Base-by-base conservation (phyloP, 1,140 invertebrate genomes). In the Galleria mellonella region DNA sequence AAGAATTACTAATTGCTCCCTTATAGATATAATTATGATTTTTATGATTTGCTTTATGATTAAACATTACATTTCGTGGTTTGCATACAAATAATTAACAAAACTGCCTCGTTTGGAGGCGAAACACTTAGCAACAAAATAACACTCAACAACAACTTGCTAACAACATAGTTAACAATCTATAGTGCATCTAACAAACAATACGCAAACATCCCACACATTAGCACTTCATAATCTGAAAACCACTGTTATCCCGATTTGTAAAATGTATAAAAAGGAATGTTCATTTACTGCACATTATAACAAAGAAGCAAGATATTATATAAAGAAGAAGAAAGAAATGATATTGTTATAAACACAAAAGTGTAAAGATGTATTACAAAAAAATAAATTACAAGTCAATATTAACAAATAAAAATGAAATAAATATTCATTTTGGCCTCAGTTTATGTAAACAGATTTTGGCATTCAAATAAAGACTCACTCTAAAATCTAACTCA, bases 381-480 rank as follows among this genome's bases (percentile, higher is more conserved):
- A 11, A 40, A 11, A 29, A 8, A 49, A 10, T 32, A 15, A 30
- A 29, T 38, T 42, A 31, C 43, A 43, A 43, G 23, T 43, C 17
- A 23, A 23, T 23, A 31, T 38, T 14, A 42, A 42, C 36, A 47
- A 36, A 40, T 44, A 47, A 31, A 41, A 49, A 37, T 50, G 27
- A 57, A 56, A 52, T 59, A 51, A 60, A 54, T 55, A 57, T 51
- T 38, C 35, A 59, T 67, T 62, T 67, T 67, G 64, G 64, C 57
- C 64, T 67, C 47, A 35, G 51, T 49, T 44, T 41, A 54, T 60
- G 48, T 46, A 55, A 58, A 58, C 51, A 61, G 51, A 58, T 59
- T 69, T 69, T 69, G 65, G 65, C 62, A 69, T 65, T 51, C 39
- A 65, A 62, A 55, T 53, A 62, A 66, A 62, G 49, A 67, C 51